Evolutionary conservation across 1,140 invertebrate genomes (phyloP).

Genomic region (Panonychus citri): DNA sequence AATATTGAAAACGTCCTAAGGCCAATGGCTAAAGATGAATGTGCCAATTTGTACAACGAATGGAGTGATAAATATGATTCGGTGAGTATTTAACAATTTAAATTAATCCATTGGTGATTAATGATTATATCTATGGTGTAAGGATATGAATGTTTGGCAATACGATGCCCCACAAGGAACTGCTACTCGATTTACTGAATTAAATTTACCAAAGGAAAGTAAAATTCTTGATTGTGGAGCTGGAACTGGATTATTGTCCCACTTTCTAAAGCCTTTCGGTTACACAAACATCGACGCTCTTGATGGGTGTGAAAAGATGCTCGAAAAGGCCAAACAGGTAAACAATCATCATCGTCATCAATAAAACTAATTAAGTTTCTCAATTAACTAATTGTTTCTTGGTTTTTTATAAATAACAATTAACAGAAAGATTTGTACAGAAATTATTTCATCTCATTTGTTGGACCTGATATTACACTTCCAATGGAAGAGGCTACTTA

Average conservation of each 20-base stretch:
- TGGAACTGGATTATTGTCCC: not conserved
- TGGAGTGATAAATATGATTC: not conserved
- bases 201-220: not conserved
- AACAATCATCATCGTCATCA: too few relatives aligned
- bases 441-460: conserved; percentile 6
- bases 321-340: not conserved
- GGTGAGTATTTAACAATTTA: not conserved
- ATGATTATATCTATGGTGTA: too few relatives aligned
- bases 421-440: conserved; percentile 9
- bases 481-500: conserved; percentile 12
- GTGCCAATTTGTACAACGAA: not conserved
- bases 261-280: not conserved
- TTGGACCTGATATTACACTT: not conserved
- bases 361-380: too few relatives aligned
- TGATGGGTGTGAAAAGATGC: not conserved
- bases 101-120: too few relatives aligned
- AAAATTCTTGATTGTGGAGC: not conserved
- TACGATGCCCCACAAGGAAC: not conserved
- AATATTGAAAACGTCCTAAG: not conserved
- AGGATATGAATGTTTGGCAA: not conserved
- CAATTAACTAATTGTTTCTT: too few relatives aligned
- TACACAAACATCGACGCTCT: not conserved
- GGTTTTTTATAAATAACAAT: too few relatives aligned
- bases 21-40: not conserved
- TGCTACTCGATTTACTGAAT: not conserved